Evolutionary conservation across 53 echinoderm and acorn worm species (phyloP).

Genomic region (Temnopleurus reevesii): DNA sequence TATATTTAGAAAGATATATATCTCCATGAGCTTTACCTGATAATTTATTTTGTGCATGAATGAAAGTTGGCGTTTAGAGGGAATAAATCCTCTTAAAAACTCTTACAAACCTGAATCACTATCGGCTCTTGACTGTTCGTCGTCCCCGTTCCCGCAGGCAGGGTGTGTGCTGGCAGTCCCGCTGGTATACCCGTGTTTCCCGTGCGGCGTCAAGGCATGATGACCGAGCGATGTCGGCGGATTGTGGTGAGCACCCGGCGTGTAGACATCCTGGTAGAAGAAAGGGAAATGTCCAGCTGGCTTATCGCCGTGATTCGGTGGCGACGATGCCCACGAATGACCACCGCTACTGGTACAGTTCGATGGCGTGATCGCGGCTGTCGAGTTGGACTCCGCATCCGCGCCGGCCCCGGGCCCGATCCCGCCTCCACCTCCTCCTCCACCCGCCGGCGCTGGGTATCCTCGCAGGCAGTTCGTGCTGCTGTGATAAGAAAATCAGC

Average conservation of each 20-base stretch:
- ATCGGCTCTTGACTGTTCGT: constrained; percentile 40
- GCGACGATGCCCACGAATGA: constrained; percentile 44
- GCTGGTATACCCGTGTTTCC: constrained; percentile 31
- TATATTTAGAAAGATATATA: background rate
- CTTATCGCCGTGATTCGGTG: constrained; percentile 33
- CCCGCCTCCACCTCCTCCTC: constrained; percentile 23
- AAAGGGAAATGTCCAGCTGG: constrained; percentile 55
- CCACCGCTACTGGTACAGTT: constrained; percentile 31
- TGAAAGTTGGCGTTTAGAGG: no score
- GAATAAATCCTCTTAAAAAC: no score
- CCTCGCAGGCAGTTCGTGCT: constrained; percentile 60
- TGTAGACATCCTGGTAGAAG: constrained; percentile 48
- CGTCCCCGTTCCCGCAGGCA: constrained; percentile 29
- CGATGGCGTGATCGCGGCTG: constrained; percentile 17
- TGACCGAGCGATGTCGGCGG: background rate
- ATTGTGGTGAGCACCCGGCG: constrained; percentile 23
- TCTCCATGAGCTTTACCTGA: no score
- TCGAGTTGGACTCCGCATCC: background rate
- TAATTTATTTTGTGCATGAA: no score
- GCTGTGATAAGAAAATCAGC: constrained; percentile 75
- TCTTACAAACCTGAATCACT: constrained; percentile 44
- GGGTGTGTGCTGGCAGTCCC: constrained; percentile 2
- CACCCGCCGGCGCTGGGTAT: constrained; percentile 17
- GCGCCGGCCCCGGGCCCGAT: constrained; percentile 1
- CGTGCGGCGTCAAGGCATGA: constrained; percentile 16